phyloP scores from a whole-genome alignment of 1,140 invertebrate species.

The Drosophila sechellia region DNA sequence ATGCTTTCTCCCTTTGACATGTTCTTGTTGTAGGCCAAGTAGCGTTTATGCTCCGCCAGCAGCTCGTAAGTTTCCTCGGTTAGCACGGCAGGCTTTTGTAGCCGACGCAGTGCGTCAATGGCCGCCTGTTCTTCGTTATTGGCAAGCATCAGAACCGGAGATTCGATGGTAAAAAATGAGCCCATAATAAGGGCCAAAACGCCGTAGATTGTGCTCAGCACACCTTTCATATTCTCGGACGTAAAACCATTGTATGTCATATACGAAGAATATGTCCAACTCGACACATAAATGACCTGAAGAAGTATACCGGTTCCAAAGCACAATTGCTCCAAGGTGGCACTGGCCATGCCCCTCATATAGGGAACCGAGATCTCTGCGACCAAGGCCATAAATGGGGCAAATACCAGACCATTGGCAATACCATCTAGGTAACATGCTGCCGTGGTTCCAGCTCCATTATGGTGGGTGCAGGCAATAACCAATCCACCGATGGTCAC shows the following conservation, averaged over 20 bases:
- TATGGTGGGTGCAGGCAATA: slow-evolving; percentile 13
- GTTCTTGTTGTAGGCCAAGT: slow-evolving; percentile 55
- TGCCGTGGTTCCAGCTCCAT: slow-evolving; percentile 20
- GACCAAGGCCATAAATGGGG: slow-evolving; percentile 54
- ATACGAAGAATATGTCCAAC: slow-evolving; percentile 12
- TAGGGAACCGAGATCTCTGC: slow-evolving; percentile 50
- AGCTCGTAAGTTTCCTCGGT: slow-evolving; percentile 55
- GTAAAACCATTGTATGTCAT: slow-evolving; percentile 1
- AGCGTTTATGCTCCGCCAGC: slow-evolving; percentile 64
- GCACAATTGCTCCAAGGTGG: slow-evolving; percentile 40
- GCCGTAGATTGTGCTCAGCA: slow-evolving; percentile 42
- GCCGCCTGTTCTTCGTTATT: slow-evolving; percentile 56
- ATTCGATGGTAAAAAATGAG: slow-evolving; percentile 44
- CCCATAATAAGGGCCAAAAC: slow-evolving; percentile 26
- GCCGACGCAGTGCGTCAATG: slow-evolving; percentile 53
- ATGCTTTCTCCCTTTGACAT: slow-evolving; percentile 35
- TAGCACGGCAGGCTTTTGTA: slow-evolving; percentile 45
- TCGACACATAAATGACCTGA: slow-evolving; percentile 32
- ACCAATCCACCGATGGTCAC: slow-evolving; percentile 50
- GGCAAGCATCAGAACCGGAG: slow-evolving; percentile 54
- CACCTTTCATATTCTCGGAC: slow-evolving; percentile 52
- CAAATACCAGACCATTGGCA: slow-evolving; percentile 58
- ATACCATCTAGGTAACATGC: slow-evolving; percentile 60
- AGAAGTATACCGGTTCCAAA: slow-evolving; percentile 33
- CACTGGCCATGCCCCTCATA: slow-evolving; percentile 22